These are phyloP conservation scores for Bellardia pandia DNA, from an alignment of 2,888 invertebrate species.

Conservation along the genomic window DNA sequence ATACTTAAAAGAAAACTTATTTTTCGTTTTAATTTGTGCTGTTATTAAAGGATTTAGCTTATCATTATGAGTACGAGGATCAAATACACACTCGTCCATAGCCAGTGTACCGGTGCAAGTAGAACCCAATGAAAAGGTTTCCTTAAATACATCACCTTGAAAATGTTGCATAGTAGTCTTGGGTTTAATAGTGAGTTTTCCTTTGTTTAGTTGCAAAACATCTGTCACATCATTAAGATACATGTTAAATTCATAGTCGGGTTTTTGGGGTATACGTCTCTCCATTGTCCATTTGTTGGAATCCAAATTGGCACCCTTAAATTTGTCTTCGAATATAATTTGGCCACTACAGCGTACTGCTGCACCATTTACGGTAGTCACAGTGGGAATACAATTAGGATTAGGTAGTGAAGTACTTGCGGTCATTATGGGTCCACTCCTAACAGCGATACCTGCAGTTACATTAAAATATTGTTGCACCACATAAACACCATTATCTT, in stretches of 20 bases:
- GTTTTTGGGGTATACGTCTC: slow-evolving; percentile 78
- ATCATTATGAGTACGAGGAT: slow-evolving; percentile 64
- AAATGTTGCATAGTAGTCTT: slow-evolving; percentile 75
- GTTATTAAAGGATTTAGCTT: slow-evolving; percentile 89
- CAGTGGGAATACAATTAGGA: background rate
- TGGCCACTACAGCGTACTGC: slow-evolving; percentile 78
- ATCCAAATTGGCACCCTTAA: slow-evolving; percentile 76
- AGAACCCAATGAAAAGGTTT: slow-evolving; percentile 76
- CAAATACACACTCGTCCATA: slow-evolving; percentile 77
- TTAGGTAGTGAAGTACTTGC: background rate
- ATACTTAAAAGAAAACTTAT: slow-evolving; percentile 88
- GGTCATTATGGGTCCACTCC: background rate
- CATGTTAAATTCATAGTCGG: slow-evolving; percentile 81
- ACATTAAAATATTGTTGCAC: slow-evolving; percentile 75
- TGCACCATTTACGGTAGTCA: slow-evolving; percentile 72
- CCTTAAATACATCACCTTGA: slow-evolving; percentile 14
- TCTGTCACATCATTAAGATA: slow-evolving; percentile 75
- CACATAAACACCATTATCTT: slow-evolving; percentile 82
- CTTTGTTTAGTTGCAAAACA: slow-evolving; percentile 75
- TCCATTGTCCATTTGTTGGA: slow-evolving; percentile 79
- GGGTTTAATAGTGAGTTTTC: slow-evolving; percentile 77
- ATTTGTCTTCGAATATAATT: slow-evolving; percentile 81
- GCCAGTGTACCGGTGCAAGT: slow-evolving; percentile 79
- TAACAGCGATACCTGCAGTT: background rate
- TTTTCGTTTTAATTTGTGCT: slow-evolving; percentile 87